Evolutionary conservation across 2,888 invertebrate species (phyloP), one percentile per base, ranked within the genome.

Genomic region (Sarcophaga rosellei): DNA sequence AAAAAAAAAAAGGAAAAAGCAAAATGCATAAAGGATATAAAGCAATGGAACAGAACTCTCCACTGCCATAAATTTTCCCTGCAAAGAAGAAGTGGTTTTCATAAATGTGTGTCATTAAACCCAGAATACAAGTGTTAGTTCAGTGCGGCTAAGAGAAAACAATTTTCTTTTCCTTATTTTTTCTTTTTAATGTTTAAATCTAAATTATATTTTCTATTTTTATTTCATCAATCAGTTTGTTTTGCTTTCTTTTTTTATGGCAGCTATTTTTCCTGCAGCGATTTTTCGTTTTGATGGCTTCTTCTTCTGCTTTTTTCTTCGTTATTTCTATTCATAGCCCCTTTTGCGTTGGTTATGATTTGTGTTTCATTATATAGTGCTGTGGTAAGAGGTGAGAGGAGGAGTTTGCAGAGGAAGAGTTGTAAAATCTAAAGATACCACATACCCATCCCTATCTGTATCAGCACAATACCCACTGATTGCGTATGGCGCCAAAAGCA

Each of bases 401-500:
- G 53, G 17, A 15, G 53, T 53, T 15, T 12, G 53, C 4, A 17
- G 17, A 53, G 35, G 35, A 10, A 35, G 35, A 35, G 35, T 35
- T 35, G 4, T 53, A 53, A 53, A 53, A 53, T 15, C 17, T 1
- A 53, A 53, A 53, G 53, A 53, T 5, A 53, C 15, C 53, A 53
- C 15, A 53, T 53, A 53, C n/a, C n/a, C 17, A 53, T 15, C 17
- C 17, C 4, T 53, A 53, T 15, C 15, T 53, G 53, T 17, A 53
- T 35, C 15, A 53, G 4, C 57, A 62, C 70, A 65, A 80, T 68
- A 72, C 12, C 82, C 63, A 59, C 25, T 63, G 77, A 81, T 77
- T 83, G 83, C 80, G 80, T 86, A 47, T 83, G 86, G 86, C 86
- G 86, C 86, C 86, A 86, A 23, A 73, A 83, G 76, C 80, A 83